phyloP scores from a whole-genome alignment of 2,113 vertebrate species.

The Gopherus evgoodei region DNA sequence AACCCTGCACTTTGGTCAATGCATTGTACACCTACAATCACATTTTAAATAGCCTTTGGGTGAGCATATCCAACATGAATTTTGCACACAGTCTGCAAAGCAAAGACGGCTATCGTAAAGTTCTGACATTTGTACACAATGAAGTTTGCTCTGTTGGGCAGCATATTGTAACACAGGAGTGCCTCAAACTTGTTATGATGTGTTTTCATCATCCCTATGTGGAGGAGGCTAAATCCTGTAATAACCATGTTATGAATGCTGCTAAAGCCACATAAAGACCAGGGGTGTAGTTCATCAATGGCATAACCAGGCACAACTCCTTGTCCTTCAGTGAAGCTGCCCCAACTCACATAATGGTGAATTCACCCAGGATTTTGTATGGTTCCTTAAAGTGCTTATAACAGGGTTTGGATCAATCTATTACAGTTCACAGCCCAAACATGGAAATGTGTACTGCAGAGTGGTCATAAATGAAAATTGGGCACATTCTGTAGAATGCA shows the following conservation, averaged over 20 bases:
- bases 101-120: neutral
- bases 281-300: neutral
- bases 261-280: neutral
- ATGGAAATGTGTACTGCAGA: rapidly evolving
- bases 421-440: neutral
- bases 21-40: neutral
- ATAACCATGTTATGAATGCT: neutral
- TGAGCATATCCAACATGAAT: neutral
- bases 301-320: neutral
- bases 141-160: neutral
- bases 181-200: neutral
- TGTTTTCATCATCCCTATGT: neutral
- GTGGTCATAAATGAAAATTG: neutral
- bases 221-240: neutral
- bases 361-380: neutral
- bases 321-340: neutral
- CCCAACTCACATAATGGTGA: neutral
- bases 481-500: neutral
- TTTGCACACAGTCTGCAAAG: neutral
- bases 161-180: neutral
- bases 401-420: neutral
- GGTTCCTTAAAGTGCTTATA: neutral
- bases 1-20: neutral
- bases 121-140: neutral
- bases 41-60: neutral